Evolutionary conservation across 2,797 vertebrate species (phyloP).

Genomic region (Erpetoichthys calabaricus): DNA sequence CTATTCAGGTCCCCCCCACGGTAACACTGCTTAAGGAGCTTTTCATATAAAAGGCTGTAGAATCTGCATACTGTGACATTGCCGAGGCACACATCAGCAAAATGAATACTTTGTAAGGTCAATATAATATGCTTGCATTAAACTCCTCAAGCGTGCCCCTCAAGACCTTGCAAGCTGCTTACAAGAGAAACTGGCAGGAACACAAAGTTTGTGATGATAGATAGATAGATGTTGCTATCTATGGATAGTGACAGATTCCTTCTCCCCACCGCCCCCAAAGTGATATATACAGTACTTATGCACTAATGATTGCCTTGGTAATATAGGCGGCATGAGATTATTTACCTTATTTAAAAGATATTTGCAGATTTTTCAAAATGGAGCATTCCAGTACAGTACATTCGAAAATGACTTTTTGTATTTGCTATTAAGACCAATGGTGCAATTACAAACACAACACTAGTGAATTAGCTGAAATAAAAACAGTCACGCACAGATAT

Average conservation of each 20-base stretch:
- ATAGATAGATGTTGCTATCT: background rate
- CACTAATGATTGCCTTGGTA: too few relatives aligned
- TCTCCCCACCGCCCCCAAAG: too few relatives aligned
- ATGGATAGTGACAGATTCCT: constrained; percentile 1
- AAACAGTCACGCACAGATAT: too few relatives aligned
- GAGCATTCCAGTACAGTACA: too few relatives aligned
- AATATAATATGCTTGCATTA: background rate
- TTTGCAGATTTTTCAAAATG: too few relatives aligned
- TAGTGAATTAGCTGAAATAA: too few relatives aligned
- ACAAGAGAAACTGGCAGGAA: background rate
- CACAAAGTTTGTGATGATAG: background rate
- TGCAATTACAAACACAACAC: too few relatives aligned
- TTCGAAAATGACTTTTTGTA: too few relatives aligned
- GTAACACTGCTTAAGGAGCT: constrained; percentile 7
- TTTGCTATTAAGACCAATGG: too few relatives aligned
- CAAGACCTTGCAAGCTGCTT: constrained; percentile 1
- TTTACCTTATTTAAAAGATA: too few relatives aligned
- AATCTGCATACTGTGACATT: background rate
- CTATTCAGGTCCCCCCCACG: constrained; percentile 20
- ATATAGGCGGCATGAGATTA: too few relatives aligned
- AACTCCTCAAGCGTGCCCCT: background rate
- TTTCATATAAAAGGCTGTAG: background rate
- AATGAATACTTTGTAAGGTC: constrained; percentile 3
- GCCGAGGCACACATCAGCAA: background rate
- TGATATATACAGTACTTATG: too few relatives aligned